phyloP scores from a whole-genome alignment of 2,888 invertebrate genomes.

The Athalia circularis region DNA sequence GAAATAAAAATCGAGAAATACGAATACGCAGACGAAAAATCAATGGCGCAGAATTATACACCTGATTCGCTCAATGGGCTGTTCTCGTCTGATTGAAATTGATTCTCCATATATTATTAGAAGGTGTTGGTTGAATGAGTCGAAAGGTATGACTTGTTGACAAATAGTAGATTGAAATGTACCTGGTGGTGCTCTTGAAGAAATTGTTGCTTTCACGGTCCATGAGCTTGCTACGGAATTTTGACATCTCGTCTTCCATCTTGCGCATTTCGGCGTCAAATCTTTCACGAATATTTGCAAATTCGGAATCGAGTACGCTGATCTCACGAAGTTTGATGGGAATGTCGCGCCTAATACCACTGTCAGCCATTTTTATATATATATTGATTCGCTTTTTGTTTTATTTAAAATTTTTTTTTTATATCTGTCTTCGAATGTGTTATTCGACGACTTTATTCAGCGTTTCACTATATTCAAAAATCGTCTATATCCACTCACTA shows the following conservation, averaged over 20 bases:
- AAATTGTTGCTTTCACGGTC: slow-evolving; percentile 94
- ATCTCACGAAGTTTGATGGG: slow-evolving; percentile 96
- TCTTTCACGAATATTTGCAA: slow-evolving; percentile 95
- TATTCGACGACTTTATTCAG: not conserved
- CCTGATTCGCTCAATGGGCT: too few species aligned
- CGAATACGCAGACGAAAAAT: too few species aligned
- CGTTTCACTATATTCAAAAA: not conserved
- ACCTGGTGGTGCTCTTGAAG: slow-evolving; percentile 93
- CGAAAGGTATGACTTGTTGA: too few species aligned
- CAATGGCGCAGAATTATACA: too few species aligned
- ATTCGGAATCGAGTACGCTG: slow-evolving; percentile 97
- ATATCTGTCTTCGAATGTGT: not conserved
- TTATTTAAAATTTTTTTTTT: not conserved
- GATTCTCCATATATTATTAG: too few species aligned
- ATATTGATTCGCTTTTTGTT: slow-evolving; percentile 22
- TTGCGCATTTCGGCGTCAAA: slow-evolving; percentile 98
- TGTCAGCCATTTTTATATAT: slow-evolving; percentile 83
- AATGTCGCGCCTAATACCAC: slow-evolving; percentile 90
- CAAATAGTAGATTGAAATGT: slow-evolving; percentile 61
- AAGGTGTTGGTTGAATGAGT: too few species aligned
- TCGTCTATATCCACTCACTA: not conserved
- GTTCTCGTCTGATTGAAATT: too few species aligned
- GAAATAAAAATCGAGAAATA: too few species aligned
- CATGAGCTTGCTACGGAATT: slow-evolving; percentile 94
- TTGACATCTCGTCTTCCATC: slow-evolving; percentile 99